phyloP scores from a whole-genome alignment of 1,140 invertebrate genomes.

The Drosophila micromelanica region DNA sequence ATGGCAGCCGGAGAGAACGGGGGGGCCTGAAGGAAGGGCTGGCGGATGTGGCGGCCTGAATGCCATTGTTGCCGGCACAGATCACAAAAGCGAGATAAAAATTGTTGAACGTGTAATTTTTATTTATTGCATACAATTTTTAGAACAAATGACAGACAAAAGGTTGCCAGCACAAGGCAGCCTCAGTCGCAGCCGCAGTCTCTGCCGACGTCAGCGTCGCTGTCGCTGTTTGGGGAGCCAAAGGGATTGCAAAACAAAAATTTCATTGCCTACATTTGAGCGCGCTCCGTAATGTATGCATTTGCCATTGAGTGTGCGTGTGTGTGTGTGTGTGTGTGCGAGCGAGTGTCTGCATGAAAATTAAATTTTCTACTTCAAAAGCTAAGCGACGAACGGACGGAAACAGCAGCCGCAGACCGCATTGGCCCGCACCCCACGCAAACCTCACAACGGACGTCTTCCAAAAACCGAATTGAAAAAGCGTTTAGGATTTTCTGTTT shows the following conservation, averaged over 20 bases:
- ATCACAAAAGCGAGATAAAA: conserved; percentile 68
- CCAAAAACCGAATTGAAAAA: conserved; percentile 70
- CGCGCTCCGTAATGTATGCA: conserved; percentile 54
- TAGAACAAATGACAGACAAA: conserved; percentile 79
- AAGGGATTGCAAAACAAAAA: conserved; percentile 37
- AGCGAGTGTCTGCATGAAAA: conserved; percentile 54
- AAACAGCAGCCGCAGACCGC: conserved; percentile 55
- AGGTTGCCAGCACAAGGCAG: conserved; percentile 35
- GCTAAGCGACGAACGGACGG: conserved; percentile 36
- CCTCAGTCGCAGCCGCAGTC: conserved; percentile 6
- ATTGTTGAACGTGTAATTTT: conserved; percentile 82
- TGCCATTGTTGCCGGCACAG: conserved; percentile 46
- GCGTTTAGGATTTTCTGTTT: conserved; percentile 60
- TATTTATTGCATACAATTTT: conserved; percentile 83
- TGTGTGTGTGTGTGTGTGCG: background rate
- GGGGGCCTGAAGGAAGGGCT: background rate
- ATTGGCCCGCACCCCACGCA: conserved; percentile 17
- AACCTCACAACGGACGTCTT: no score
- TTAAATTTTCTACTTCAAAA: conserved; percentile 73
- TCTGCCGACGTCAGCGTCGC: background rate
- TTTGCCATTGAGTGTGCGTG: conserved; percentile 8
- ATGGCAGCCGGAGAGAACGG: conserved; percentile 36
- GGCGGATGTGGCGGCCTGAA: conserved; percentile 12
- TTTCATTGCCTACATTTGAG: conserved; percentile 57
- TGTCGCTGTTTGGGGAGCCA: background rate